Base-by-base conservation (phyloP, 2,888 invertebrate genomes). In the Lordiphosa fenestrarum region DNA sequence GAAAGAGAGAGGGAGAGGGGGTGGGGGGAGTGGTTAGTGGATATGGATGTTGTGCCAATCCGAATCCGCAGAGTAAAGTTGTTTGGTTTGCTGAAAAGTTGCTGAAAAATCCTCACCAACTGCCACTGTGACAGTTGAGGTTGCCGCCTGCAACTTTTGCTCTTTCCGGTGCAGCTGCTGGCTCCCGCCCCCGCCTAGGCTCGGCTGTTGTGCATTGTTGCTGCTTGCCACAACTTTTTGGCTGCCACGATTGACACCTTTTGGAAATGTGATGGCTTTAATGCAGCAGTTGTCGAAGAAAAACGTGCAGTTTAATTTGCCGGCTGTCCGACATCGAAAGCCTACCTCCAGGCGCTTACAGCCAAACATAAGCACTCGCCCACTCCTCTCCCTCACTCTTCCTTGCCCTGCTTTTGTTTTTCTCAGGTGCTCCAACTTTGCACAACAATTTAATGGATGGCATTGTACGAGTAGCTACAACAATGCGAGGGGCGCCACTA, bases 101-200 rank as follows among this genome's bases (percentile, higher is more conserved):
- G 21, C 35, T 49, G 35, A 46, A 30, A 67, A 73, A 65, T 76
- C 61, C 73, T 60, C 9, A 30, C 30, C 30, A 30, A 30, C 53
- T 53, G 65, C 55, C 63, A 46, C 64, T 64, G 46, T 55, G 35
- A 35, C 47, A 35, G 63, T 51, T 56, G 65, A 47, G 65, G 65
- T 55, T 64, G 65, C 60, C 44, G 64, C 38, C 36, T 61, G 69
- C 80, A 83, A 78, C 84, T 81, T 84, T 84, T 84, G 73, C 84
- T 72, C 70, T 72, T 84, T 80, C 82, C 82, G 78, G 35, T 53
- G 50, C 52, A 48, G 47, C 50, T 41, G 51, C 25, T 48, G 57
- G 15, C 15, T 15, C 15, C 15, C 15, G 2, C 38, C 49, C 44
- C 23, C 21, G 35, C 38, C 52, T 40, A 15, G 12, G 40, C 33